Evolutionary conservation across 2,797 vertebrate genomes (phyloP).

Genomic region (Sarcoramphus papa): DNA sequence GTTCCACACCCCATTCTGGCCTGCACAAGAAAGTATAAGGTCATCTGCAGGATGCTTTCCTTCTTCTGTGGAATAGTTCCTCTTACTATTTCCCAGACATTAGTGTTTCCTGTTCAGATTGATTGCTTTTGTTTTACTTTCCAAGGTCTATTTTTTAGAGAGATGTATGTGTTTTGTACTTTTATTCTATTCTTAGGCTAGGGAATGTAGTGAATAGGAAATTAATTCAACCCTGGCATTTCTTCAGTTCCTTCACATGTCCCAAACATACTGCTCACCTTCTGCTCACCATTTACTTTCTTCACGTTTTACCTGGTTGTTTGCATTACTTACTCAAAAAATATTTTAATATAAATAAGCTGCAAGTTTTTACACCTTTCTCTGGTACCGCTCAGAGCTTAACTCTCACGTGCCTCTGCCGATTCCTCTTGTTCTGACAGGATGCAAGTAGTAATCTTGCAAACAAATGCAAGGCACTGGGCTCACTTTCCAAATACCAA

Average conservation of each 20-base stretch:
- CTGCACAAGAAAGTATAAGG: not conserved
- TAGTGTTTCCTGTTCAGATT: not conserved
- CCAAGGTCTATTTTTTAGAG: not conserved
- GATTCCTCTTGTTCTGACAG: not conserved
- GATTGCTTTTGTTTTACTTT: not conserved
- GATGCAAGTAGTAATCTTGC: not conserved
- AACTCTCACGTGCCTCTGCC: not conserved
- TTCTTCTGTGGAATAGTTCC: not conserved
- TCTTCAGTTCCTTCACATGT: not conserved
- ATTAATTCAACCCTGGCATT: not conserved
- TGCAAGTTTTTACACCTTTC: conserved; percentile 4
- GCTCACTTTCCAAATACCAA: not conserved
- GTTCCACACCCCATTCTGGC: not conserved
- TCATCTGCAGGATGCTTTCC: not conserved
- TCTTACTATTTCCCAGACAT: not conserved
- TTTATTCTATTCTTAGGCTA: conserved; percentile 9
- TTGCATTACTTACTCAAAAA: not conserved
- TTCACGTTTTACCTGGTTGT: not conserved
- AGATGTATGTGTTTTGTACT: not conserved
- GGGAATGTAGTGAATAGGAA: not conserved
- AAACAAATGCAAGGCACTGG: not conserved
- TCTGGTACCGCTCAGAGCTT: not conserved
- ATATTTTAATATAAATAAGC: conserved; percentile 34
- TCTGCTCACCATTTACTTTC: not conserved
- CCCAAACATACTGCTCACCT: not conserved